Evolutionary conservation across 1,140 invertebrate genomes (phyloP).

Genomic region (Tachypleus tridentatus): DNA sequence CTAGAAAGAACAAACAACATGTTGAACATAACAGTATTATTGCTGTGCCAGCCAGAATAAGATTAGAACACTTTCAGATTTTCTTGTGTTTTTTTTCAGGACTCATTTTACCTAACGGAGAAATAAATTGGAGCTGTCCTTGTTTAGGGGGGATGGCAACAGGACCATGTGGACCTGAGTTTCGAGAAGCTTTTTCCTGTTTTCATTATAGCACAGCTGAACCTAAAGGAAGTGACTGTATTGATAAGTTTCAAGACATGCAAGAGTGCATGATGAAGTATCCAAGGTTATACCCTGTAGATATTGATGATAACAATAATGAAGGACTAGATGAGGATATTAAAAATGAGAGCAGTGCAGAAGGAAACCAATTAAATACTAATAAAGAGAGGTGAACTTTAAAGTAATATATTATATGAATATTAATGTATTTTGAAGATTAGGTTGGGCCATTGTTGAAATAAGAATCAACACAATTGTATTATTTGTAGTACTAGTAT

Average conservation of each 20-base stretch:
- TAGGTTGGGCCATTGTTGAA: no score
- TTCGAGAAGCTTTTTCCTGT: conserved; percentile 86
- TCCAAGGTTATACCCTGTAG: conserved; percentile 68
- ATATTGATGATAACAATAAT: conserved; percentile 29
- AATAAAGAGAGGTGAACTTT: no score
- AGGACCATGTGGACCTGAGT: conserved; percentile 84
- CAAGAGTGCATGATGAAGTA: conserved; percentile 82
- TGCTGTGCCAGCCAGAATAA: no score
- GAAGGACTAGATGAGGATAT: background rate
- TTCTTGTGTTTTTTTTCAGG: conserved; percentile 41
- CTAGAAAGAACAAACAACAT: no score
- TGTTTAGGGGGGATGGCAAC: conserved; percentile 91
- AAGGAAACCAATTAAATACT: no score
- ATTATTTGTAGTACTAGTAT: no score
- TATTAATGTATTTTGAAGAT: no score
- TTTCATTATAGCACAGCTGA: conserved; percentile 72
- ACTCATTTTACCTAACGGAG: conserved; percentile 69
- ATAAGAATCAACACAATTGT: no score
- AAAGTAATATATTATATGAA: no score
- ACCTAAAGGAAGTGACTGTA: conserved; percentile 78
- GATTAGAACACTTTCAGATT: no score
- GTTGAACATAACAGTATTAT: no score
- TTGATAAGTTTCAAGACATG: conserved; percentile 79
- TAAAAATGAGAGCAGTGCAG: no score
- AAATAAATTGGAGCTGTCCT: conserved; percentile 94